These are phyloP conservation scores for Syrista parreyssii DNA, from an alignment of 2,888 invertebrate genomes.

Conservation along the genomic window DNA sequence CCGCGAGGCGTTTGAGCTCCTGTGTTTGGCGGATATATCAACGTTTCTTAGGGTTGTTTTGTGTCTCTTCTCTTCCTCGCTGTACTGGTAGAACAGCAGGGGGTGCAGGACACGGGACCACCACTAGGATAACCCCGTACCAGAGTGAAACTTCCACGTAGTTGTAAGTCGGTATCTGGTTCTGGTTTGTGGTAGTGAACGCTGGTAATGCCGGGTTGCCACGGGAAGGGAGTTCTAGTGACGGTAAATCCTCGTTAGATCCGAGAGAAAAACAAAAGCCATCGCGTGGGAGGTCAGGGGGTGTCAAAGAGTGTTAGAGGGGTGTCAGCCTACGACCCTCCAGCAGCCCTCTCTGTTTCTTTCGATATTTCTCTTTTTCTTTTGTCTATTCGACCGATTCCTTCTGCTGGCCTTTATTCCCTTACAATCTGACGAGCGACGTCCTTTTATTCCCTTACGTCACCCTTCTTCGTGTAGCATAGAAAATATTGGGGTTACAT, in stretches of 20 bases:
- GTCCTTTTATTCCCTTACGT: background rate
- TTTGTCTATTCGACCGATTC: background rate
- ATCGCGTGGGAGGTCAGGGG: constrained; percentile 15
- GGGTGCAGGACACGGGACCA: background rate
- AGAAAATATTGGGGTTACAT: background rate
- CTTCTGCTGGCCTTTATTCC: background rate
- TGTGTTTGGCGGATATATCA: constrained; percentile 63
- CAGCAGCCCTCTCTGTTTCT: background rate
- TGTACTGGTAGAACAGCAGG: background rate
- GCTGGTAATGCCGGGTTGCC: background rate
- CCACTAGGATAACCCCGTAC: background rate
- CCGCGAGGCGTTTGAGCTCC: constrained; percentile 44
- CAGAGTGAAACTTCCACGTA: background rate
- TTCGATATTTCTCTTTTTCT: constrained; percentile 18
- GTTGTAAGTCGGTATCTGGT: background rate
- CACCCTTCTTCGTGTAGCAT: background rate
- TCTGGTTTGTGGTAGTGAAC: background rate
- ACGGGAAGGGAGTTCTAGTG: constrained; percentile 1
- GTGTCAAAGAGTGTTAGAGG: background rate
- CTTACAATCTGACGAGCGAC: too few relatives aligned
- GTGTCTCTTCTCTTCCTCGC: constrained; percentile 23
- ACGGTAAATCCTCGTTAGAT: constrained; percentile 46
- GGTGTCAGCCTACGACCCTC: constrained; percentile 1
- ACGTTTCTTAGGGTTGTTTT: constrained; percentile 35
- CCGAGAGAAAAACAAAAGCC: constrained; percentile 35